Conservation (phyloP, 2,888 invertebrate genomes). For the Microctonus brassicae region DNA sequence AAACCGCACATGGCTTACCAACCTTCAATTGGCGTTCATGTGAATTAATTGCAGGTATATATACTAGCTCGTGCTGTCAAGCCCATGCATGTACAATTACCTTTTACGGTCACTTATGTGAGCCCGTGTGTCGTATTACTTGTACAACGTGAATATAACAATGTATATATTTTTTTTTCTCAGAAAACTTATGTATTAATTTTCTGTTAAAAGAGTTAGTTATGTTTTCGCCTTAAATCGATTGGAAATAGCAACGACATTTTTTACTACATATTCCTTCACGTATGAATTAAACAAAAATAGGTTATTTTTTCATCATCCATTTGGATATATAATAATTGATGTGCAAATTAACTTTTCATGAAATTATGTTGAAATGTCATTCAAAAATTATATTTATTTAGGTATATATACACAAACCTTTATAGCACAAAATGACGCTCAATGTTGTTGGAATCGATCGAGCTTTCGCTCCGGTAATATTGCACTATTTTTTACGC, state of each 20-base stretch:
- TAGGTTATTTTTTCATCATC: background rate
- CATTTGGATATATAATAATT: background rate
- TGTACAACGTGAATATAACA: background rate
- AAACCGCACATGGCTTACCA: constrained; percentile 63
- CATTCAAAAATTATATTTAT: no score
- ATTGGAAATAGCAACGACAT: background rate
- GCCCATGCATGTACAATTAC: constrained; percentile 40
- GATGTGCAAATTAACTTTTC: no score
- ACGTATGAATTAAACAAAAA: background rate
- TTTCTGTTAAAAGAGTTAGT: constrained; percentile 2
- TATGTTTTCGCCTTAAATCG: background rate
- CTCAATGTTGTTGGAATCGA: no score
- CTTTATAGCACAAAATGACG: no score
- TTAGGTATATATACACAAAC: no score
- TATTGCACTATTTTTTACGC: no score
- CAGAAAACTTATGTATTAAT: constrained; percentile 23
- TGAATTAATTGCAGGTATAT: constrained; percentile 57
- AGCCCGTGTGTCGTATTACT: constrained; percentile 20
- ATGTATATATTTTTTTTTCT: constrained; percentile 3
- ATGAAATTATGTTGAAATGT: no score
- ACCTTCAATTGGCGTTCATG: constrained; percentile 53
- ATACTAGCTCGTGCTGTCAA: constrained; percentile 58
- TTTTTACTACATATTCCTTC: background rate
- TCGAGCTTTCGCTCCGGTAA: no score
- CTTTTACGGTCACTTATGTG: constrained; percentile 51